Evolutionary conservation across 2,797 vertebrate species (phyloP), one percentile per base, ranked within the genome.

Genomic region (Sarcoramphus papa): DNA sequence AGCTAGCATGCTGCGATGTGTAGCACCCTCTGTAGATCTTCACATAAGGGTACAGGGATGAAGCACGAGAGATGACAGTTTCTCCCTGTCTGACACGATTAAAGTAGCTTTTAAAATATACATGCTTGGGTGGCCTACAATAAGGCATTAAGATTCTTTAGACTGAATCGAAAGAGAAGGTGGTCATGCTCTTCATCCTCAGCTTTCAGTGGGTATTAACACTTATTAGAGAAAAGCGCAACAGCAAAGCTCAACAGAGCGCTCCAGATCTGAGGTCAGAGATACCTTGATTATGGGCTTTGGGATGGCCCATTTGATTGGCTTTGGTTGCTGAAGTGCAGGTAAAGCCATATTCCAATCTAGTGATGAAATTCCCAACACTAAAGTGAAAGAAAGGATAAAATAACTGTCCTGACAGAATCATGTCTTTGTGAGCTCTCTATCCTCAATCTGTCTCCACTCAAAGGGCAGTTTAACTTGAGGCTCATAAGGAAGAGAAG

Each of bases 241-340:
- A 30, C 0, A 40, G 35, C 8, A n/a, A 88, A 74, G 31, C 50
- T 87, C n/a, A 63, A 18, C 43, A 57, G 18, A 64, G 24, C 40
- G 18, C 40, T 74, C 48, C 68, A 85, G 51, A 43, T 45, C 16
- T 40, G 21, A 77, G 19, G 64, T 37, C 37, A 82, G 54, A 68
- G 9, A 12, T 10, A 12, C 19, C 62, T 40, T 31, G 13, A 59
- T 56, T 9, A n/a, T 1, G 1, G 48, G 33, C 23, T 85, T 67
- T 63, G 68, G 63, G 64, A 31, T 1, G 1, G 16, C 23, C 40
- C 47, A 35, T n/a, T 50, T 2, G 0, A 60, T 2, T 21, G 24
- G 18, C 24, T 81, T 33, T 63, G 14, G 9, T 7, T 57, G 37
- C 17, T 86, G 47, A 77, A 78, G 10, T 4, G 6, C 63, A 79